These are phyloP conservation scores for Miopithecus talapoin DNA, from an alignment of 2,797 vertebrate genomes.

Conservation along the genomic window DNA sequence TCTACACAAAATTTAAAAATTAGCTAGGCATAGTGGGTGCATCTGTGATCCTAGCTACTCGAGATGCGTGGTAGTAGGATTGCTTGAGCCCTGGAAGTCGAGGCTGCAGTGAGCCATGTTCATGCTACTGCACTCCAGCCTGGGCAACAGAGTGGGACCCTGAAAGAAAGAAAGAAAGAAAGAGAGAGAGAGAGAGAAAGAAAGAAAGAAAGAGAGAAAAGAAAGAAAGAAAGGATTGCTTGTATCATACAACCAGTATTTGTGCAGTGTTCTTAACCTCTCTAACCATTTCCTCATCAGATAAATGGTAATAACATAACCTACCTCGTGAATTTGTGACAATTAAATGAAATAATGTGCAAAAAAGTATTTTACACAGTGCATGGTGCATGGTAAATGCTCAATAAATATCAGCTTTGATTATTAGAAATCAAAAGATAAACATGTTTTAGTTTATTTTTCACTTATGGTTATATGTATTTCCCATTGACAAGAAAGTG, in stretches of 20 bases:
- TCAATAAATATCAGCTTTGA: neutral
- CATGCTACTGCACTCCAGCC: too few species aligned
- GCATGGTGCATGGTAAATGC: neutral
- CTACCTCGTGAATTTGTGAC: neutral
- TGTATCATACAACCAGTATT: neutral
- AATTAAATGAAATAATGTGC: neutral
- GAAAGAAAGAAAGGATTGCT: neutral
- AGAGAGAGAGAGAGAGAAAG: too few species aligned
- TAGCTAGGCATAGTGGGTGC: too few species aligned
- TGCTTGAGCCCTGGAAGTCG: too few species aligned
- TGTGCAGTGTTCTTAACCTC: neutral
- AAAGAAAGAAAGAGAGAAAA: too few species aligned
- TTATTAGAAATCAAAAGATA: slow-evolving; percentile 9
- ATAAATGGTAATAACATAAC: neutral
- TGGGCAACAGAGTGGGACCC: too few species aligned
- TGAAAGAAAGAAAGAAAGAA: too few species aligned
- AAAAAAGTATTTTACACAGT: neutral
- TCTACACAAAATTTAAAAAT: too few species aligned
- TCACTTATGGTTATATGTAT: neutral
- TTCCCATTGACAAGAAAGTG: neutral
- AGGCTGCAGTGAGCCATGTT: too few species aligned
- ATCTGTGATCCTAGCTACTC: too few species aligned
- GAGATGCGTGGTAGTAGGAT: too few species aligned
- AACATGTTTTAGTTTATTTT: neutral
- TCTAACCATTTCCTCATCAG: neutral